Evolutionary conservation across 2,797 vertebrate genomes (phyloP), one percentile per base, ranked within the genome.

Genomic region (Phalloptychus januarius): DNA sequence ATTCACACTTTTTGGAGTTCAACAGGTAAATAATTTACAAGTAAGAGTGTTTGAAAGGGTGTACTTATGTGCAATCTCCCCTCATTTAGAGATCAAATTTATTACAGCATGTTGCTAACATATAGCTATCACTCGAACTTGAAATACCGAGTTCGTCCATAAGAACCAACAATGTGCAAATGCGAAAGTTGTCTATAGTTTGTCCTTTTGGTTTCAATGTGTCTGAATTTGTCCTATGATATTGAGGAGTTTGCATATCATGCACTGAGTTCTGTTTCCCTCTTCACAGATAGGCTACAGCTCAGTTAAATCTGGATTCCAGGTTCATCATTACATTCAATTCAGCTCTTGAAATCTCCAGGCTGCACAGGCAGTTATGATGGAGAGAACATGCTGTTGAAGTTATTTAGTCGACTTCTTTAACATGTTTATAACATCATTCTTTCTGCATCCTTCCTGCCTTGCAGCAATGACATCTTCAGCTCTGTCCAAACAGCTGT

Each of bases 1-100:
- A 42, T 78, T 72, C 4, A 1, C 20, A 46, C 48, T 69, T 76
- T 71, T 44, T 54, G 58, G 74, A 31, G 70, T 82, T 83, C 28
- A 4, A 75, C 28, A 76, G 85, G 79, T 45, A 84, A 85, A 79
- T 74, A 83, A 82, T 42, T n/a, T n/a, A n/a, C n/a, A n/a, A n/a
- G n/a, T 23, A 36, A 12, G 38, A 11, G 28, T 20, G 12, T 36
- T 4, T 45, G 50, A 33, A 7, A 45, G 67, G 16, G 3, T 36
- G 12, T 44, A 31, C n/a, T 12, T 42, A n/a, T 7, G 10, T n/a
- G 45, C 23, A 18, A 44, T 25, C 25, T 31, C 4, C 42, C 16
- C 52, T 54, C 25, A 54, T 75, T 48, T n/a, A 10, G 12, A 10
- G 13, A 23, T 20, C 18, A 65, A 15, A 23, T 65, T 11, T 65